phyloP scores from a whole-genome alignment of 2,888 invertebrate genomes.

The Hirtodrosophila trivittata region DNA sequence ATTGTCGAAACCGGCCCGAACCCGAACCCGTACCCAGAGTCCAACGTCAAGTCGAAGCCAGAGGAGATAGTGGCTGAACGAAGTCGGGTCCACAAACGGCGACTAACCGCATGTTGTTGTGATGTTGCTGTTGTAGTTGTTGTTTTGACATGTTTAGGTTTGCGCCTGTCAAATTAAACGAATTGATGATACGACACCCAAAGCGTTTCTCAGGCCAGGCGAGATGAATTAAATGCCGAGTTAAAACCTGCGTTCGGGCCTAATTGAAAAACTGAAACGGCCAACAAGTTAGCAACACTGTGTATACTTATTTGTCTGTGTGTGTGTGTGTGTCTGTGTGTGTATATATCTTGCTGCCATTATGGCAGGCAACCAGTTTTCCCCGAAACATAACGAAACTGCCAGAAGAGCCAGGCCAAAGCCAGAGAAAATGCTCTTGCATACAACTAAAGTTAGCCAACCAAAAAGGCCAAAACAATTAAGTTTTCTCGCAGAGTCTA shows the following conservation, averaged over 20 bases:
- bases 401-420: slow-evolving; percentile 52
- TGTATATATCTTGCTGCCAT: slow-evolving; percentile 64
- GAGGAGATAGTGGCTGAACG: slow-evolving; percentile 34
- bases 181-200: slow-evolving; percentile 85
- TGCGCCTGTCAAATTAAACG: slow-evolving; percentile 85
- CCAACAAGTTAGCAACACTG: slow-evolving; percentile 61
- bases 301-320: slow-evolving; percentile 17
- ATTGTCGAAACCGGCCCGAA: slow-evolving; percentile 52
- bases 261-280: slow-evolving; percentile 73
- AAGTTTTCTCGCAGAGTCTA: slow-evolving; percentile 63
- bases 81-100: slow-evolving; percentile 40
- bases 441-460: slow-evolving; percentile 58
- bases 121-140: slow-evolving; percentile 60
- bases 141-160: slow-evolving; percentile 85
- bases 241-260: slow-evolving; percentile 74
- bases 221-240: slow-evolving; percentile 78
- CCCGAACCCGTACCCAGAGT: slow-evolving; percentile 17
- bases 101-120: slow-evolving; percentile 71
- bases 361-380: slow-evolving; percentile 79
- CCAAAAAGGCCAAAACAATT: slow-evolving; percentile 80
- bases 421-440: slow-evolving; percentile 51
- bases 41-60: slow-evolving; percentile 25
- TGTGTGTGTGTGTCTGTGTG: slow-evolving; percentile 14
- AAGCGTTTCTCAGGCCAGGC: slow-evolving; percentile 83
- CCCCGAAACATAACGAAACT: slow-evolving; percentile 71